Evolutionary conservation across 1,140 invertebrate genomes (phyloP).

Genomic region (Pseudomyrmex pallidus): DNA sequence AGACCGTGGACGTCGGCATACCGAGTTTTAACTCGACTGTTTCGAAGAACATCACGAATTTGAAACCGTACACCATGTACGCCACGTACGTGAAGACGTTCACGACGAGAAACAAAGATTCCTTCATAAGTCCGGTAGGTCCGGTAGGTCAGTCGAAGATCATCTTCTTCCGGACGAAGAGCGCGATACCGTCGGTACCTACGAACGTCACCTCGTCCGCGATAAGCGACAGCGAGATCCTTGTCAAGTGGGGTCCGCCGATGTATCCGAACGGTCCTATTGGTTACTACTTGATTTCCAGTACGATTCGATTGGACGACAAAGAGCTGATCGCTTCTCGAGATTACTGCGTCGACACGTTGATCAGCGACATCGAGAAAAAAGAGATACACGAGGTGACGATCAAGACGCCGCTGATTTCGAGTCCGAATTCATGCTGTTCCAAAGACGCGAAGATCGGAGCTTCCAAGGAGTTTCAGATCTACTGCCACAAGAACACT

Average conservation of each 20-base stretch:
- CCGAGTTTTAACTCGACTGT: conserved; percentile 62
- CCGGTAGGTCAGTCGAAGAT: conserved; percentile 85
- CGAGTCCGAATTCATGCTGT: conserved; percentile 67
- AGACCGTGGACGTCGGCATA: conserved; percentile 76
- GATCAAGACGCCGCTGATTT: conserved; percentile 53
- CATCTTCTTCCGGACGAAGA: conserved; percentile 87
- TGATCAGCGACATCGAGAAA: conserved; percentile 61
- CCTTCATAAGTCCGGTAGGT: conserved; percentile 81
- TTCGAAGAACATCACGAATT: conserved; percentile 80
- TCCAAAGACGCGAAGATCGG: conserved; percentile 55
- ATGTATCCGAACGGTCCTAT: conserved; percentile 88
- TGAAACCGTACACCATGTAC: conserved; percentile 89
- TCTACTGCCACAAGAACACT: conserved; percentile 74
- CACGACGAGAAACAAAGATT: conserved; percentile 65
- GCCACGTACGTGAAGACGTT: conserved; percentile 89
- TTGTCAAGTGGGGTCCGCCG: conserved; percentile 88
- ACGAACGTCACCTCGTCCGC: conserved; percentile 82
- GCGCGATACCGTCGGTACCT: conserved; percentile 87
- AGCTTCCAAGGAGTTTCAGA: conserved; percentile 73
- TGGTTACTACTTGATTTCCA: conserved; percentile 87
- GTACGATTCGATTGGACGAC: conserved; percentile 81
- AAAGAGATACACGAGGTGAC: conserved; percentile 59
- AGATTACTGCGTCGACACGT: conserved; percentile 86
- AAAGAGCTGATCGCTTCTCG: conserved; percentile 82
- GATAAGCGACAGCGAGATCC: conserved; percentile 83